Conservation (phyloP, 1,140 invertebrate species). For the Pemphigus obesinymphae region DNA sequence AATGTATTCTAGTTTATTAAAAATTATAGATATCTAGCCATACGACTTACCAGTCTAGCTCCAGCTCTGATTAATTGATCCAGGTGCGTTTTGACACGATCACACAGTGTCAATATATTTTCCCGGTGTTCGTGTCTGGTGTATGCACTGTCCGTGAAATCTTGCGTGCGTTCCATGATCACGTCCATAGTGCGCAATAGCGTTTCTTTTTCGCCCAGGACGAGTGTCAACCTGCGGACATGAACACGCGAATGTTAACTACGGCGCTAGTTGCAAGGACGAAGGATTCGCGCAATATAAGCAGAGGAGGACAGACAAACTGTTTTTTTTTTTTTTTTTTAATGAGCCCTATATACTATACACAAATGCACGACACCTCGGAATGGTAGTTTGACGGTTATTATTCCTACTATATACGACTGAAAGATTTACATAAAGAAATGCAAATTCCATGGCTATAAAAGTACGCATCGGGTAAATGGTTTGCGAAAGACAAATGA, state of each 20-base stretch:
- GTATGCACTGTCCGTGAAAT: conserved; percentile 98
- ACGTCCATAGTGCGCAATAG: conserved; percentile 79
- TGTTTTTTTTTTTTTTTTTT: background rate
- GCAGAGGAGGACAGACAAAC: background rate
- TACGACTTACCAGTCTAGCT: conserved; percentile 71
- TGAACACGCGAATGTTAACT: background rate
- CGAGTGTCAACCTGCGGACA: conserved; percentile 45
- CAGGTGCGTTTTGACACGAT: conserved; percentile 78
- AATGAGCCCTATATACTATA: background rate
- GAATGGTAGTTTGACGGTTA: conserved; percentile 50
- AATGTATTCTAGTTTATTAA: no score
- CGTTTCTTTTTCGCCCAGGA: conserved; percentile 56
- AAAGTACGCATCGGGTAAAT: background rate
- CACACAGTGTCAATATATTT: conserved; percentile 85
- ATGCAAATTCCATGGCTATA: background rate
- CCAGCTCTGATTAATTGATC: conserved; percentile 80
- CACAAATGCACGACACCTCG: conserved; percentile 1
- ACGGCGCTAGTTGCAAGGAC: background rate
- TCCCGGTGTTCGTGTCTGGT: conserved; percentile 95
- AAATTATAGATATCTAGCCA: no score
- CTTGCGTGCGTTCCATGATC: conserved; percentile 91
- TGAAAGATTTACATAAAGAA: background rate
- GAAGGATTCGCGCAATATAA: no score
- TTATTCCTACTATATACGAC: background rate
- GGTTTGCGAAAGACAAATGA: background rate